Base-by-base conservation (phyloP, 92 coral and sea anemone genomes). In the Bergia puertoricense region DNA sequence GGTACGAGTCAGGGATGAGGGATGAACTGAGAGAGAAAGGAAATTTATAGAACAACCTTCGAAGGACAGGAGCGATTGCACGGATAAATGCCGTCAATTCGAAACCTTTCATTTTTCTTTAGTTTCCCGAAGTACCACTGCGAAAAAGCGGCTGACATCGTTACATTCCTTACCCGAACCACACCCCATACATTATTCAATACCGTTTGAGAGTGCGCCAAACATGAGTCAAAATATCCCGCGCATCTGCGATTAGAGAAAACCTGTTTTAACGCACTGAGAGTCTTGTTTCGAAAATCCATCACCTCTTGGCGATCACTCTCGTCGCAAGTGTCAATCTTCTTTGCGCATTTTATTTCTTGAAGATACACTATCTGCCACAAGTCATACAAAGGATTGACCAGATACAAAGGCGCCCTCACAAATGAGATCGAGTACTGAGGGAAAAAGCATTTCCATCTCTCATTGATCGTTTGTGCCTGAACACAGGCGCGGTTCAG, bases 51-150 rank as follows among this genome's bases (percentile, higher is more conserved):
- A 8, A 44, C 48, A 79, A 54, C 83, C 18, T 74, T 65, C 11
- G 40, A 44, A 9, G 92, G 92, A 42, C 92, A 90, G 14, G 90
- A 40, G 18, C 36, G 90, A 22, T 90, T 90, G 76, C 79, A 42
- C 3, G 92, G 85, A 65, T 90, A 90, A 4, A 50, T 37, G 37
- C 54, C 30, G 46, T 90, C 92, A 75, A 90, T 81, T 45, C 51
- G 41, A 67, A 86, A 86, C 76, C 87, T 72, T 46, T 46, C 42
- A 13, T 80, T 40, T 10, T 4, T 5, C 15, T 16, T 46, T 50
- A 38, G 23, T 45, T 69, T 86, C 15, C 43, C 41, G 41, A 80
- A 90, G 91, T 90, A 54, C 59, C 59, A 54, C 59, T 54, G 16
- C 11, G 59, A 54, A 54, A 54, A 54, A 54, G 59, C 59, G 81